A percentile compares a stretch with the other conserved stretches of the same genome.
phyloP scores from a whole-genome alignment of 2,888 invertebrate species.

The Hypselothyrea guttata region DNA sequence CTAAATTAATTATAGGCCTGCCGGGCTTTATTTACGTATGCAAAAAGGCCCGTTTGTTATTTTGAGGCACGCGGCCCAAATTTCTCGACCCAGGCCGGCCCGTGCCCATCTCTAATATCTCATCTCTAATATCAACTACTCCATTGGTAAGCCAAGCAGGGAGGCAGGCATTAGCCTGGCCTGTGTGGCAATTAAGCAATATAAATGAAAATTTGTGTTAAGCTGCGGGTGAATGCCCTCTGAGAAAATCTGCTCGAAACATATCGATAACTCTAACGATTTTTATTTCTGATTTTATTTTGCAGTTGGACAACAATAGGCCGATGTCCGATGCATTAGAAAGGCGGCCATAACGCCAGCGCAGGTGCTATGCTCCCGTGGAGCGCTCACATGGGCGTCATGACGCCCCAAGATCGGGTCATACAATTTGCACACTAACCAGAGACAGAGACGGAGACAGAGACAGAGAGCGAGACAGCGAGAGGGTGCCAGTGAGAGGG shows the following conservation, averaged over 20 bases:
- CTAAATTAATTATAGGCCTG: no score
- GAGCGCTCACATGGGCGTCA: constrained; percentile 52
- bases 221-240: constrained; percentile 29
- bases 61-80: no score
- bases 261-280: background rate
- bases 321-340: constrained; percentile 23
- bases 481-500: constrained; percentile 10
- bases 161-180: background rate
- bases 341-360: constrained; percentile 8
- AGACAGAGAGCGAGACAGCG: constrained; percentile 2
- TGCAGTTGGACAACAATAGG: background rate
- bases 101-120: no score
- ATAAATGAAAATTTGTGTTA: constrained; percentile 12
- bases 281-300: background rate
- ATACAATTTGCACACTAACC: constrained; percentile 16
- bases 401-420: constrained; percentile 42
- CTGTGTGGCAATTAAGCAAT: constrained; percentile 11
- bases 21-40: no score
- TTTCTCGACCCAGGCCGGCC: no score
- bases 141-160: constrained; percentile 13
- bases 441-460: background rate
- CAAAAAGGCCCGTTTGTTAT: no score
- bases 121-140: no score
- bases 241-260: no score
- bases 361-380: constrained; percentile 37